Evolutionary conservation across 2,888 invertebrate species (phyloP).

Genomic region (Aphelenchoides bicaudatus): DNA sequence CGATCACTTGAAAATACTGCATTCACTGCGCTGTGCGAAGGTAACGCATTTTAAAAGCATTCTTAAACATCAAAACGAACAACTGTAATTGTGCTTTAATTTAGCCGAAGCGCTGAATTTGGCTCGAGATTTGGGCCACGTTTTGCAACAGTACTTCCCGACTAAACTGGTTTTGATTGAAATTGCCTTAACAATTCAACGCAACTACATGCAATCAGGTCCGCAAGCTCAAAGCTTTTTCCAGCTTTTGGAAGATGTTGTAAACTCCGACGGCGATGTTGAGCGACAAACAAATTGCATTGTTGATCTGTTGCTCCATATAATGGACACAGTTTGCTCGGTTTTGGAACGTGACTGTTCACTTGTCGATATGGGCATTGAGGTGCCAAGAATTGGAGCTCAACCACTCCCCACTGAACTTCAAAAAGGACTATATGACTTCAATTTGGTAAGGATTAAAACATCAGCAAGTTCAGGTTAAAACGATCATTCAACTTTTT

Average conservation of each 20-base stretch:
- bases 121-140: conserved; percentile 2
- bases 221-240: background rate
- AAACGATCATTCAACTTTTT: background rate
- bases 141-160: background rate
- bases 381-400: background rate
- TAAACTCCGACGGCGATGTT: background rate
- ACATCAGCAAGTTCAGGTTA: background rate
- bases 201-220: background rate
- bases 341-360: conserved; percentile 4
- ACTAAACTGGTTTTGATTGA: background rate
- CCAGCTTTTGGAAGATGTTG: background rate
- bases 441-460: background rate
- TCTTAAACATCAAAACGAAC: background rate
- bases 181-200: background rate
- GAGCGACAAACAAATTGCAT: background rate
- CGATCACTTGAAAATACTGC: conserved; percentile 13
- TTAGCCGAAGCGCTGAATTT: conserved; percentile 7
- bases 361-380: conserved; percentile 6
- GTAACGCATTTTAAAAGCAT: too few species aligned
- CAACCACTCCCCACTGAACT: background rate
- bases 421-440: background rate
- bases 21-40: conserved; percentile 24
- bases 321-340: background rate
- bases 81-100: background rate
- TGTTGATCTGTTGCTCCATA: background rate